These are phyloP conservation scores for Amphimallon solstitiale DNA, from an alignment of 2,888 invertebrate genomes.

Conservation along the genomic window DNA sequence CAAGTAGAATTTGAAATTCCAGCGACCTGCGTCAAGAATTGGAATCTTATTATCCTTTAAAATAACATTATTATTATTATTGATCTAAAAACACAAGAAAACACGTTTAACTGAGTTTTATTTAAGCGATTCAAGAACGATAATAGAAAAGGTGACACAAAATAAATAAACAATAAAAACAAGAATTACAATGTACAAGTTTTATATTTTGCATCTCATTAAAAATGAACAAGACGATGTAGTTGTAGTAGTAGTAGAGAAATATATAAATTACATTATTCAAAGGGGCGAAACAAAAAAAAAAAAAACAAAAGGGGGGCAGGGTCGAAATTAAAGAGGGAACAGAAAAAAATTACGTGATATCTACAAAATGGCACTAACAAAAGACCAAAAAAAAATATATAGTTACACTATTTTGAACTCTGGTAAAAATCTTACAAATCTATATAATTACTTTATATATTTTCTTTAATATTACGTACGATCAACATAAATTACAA, in stretches of 20 bases:
- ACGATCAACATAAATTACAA: conserved; percentile 44
- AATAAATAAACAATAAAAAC: not conserved
- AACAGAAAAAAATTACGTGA: not conserved
- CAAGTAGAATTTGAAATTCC: no score
- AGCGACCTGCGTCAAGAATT: no score
- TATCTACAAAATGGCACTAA: conserved; percentile 44
- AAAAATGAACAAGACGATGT: conserved; percentile 35
- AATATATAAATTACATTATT: conserved; percentile 32
- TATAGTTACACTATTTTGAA: conserved; percentile 39
- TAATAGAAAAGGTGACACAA: no score
- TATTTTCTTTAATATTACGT: conserved; percentile 23
- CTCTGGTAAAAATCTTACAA: conserved; percentile 45
- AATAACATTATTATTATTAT: no score
- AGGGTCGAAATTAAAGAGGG: conserved; percentile 7
- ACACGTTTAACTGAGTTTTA: no score
- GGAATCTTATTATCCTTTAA: no score
- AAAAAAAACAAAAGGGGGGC: conserved; percentile 19
- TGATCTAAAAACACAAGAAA: no score
- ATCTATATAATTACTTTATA: conserved; percentile 38
- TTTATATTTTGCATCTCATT: conserved; percentile 35
- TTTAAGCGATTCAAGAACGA: no score
- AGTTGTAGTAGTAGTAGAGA: no score
- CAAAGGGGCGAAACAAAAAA: conserved; percentile 22
- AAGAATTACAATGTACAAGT: conserved; percentile 35
- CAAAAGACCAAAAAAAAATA: conserved; percentile 35